These are phyloP conservation scores for Drosophila monieri DNA, from an alignment of 2,888 invertebrate species.

Conservation along the genomic window DNA sequence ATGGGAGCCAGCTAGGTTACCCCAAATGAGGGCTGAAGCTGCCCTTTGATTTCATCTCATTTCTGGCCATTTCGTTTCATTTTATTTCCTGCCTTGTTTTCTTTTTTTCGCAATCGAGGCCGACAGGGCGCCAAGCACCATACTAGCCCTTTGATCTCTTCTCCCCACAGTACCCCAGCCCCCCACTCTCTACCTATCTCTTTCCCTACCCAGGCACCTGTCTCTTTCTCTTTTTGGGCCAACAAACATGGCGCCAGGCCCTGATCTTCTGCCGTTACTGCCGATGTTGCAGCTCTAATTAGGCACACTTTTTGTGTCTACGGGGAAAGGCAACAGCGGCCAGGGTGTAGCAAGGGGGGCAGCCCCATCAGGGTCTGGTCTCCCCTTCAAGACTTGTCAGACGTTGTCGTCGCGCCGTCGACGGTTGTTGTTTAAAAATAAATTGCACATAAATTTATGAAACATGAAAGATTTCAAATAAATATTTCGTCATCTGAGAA, in stretches of 20 bases:
- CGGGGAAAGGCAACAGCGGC: neutral
- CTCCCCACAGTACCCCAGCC: conserved; percentile 2
- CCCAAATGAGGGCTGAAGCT: neutral
- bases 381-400: conserved; percentile 46
- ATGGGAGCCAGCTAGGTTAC: neutral
- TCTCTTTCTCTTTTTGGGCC: conserved; percentile 28
- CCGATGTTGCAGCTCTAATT: conserved; percentile 69
- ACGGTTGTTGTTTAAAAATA: conserved; percentile 70
- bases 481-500: conserved; percentile 73
- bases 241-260: conserved; percentile 69
- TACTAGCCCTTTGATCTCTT: conserved; percentile 48
- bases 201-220: conserved; percentile 15
- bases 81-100: conserved; percentile 22
- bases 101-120: conserved; percentile 45
- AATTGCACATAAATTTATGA: conserved; percentile 77
- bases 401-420: conserved; percentile 45
- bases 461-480: conserved; percentile 80
- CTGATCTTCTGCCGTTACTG: conserved; percentile 38
- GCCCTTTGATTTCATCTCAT: conserved; percentile 29
- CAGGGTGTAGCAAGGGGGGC: too few relatives aligned
- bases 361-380: conserved; percentile 53
- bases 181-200: conserved; percentile 2
- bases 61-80: conserved; percentile 6
- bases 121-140: conserved; percentile 33
- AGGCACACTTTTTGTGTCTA: conserved; percentile 65